A percentile compares a stretch with the other conserved stretches of the same genome.
phyloP scores from a whole-genome alignment of 2,888 invertebrate genomes.

The Peribatodes rhomboidaria region DNA sequence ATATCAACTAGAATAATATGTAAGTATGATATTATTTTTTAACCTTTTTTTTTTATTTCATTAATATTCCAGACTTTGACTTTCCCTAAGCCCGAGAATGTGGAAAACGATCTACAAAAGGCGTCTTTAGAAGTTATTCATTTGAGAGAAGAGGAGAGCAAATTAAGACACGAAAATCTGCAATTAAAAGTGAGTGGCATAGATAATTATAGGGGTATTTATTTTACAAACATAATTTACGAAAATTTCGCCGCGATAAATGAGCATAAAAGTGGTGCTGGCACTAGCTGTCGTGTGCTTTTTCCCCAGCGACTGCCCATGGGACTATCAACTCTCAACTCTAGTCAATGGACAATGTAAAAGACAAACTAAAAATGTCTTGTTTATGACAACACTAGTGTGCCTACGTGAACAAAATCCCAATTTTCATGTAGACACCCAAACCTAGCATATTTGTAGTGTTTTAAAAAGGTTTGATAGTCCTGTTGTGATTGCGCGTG shows the following conservation, averaged over 20 bases:
- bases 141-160: constrained; percentile 92
- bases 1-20: constrained; percentile 24
- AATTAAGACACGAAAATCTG: constrained; percentile 94
- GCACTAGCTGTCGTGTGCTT: constrained; percentile 1
- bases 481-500: background rate
- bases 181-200: constrained; percentile 90
- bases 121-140: constrained; percentile 91
- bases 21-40: constrained; percentile 25
- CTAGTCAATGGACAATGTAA: background rate
- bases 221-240: constrained; percentile 10
- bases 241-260: constrained; percentile 14
- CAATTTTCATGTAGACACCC: too few relatives aligned
- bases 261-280: constrained; percentile 13
- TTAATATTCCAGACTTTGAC: constrained; percentile 69
- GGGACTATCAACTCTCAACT: background rate
- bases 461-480: background rate
- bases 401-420: too few relatives aligned
- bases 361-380: background rate
- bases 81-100: constrained; percentile 75
- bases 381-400: too few relatives aligned
- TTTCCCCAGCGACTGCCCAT: constrained; percentile 17
- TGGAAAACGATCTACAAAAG: constrained; percentile 86
- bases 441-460: background rate
- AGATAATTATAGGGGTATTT: constrained; percentile 41
- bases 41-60: constrained; percentile 43